phyloP scores from a whole-genome alignment of 1,140 invertebrate species.

The Capitella teleta region DNA sequence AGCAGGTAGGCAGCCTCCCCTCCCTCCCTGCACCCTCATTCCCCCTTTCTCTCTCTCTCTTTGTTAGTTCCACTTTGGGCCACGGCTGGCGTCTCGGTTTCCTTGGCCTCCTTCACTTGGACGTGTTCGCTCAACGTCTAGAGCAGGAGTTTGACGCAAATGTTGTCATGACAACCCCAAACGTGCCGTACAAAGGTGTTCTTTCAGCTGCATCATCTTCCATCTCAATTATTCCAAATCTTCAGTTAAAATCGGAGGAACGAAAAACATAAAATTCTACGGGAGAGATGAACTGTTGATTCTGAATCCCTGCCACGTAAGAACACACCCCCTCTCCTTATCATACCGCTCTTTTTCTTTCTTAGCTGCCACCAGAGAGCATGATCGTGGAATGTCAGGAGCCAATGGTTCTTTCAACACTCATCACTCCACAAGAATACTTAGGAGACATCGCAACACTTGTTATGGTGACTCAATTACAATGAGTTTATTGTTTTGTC shows the following conservation, averaged over 20 bases:
- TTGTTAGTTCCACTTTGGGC: conserved; percentile 71
- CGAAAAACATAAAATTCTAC: conserved; percentile 57
- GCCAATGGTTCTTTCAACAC: conserved; percentile 77
- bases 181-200: conserved; percentile 73
- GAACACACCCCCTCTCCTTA: conserved; percentile 13
- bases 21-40: too few species aligned
- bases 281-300: conserved; percentile 58
- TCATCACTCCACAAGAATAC: conserved; percentile 66
- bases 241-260: conserved; percentile 56
- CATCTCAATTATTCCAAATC: conserved; percentile 15
- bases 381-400: conserved; percentile 69
- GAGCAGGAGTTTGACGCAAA: conserved; percentile 85
- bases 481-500: not conserved
- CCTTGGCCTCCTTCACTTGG: conserved; percentile 86
- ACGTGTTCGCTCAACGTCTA: conserved; percentile 90
- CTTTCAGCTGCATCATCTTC: too few species aligned
- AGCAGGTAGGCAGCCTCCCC: conserved; percentile 70
- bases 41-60: not conserved
- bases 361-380: conserved; percentile 55
- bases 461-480: conserved; percentile 33
- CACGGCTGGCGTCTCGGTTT: conserved; percentile 78
- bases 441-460: conserved; percentile 36
- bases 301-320: conserved; percentile 64
- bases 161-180: conserved; percentile 82
- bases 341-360: conserved; percentile 9